Conservation (phyloP, 2,797 vertebrate species). For the Scleropages formosus region DNA sequence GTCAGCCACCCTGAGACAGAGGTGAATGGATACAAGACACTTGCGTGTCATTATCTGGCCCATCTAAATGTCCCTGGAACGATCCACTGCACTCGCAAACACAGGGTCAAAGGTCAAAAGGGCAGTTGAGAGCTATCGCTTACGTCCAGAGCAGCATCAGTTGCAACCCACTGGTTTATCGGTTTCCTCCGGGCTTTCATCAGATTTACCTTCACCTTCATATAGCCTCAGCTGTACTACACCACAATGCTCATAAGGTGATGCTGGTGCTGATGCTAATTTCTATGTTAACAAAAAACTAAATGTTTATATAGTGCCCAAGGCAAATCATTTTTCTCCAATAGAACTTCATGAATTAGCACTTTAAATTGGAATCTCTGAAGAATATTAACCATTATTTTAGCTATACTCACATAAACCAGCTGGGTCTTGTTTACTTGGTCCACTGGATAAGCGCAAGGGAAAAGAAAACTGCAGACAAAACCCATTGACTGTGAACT, state of each 20-base stretch:
- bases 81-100: constrained; percentile 54
- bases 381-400: too few species aligned
- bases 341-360: too few species aligned
- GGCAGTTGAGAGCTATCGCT: constrained; percentile 62
- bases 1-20: neutral
- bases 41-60: constrained; percentile 57
- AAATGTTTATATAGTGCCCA: too few species aligned
- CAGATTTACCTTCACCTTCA: constrained; percentile 49
- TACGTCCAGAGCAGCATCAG: constrained; percentile 49
- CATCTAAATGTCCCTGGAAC: constrained; percentile 55
- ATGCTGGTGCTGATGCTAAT: too few species aligned
- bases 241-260: neutral
- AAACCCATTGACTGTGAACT: neutral
- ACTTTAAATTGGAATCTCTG: too few species aligned
- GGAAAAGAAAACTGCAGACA: neutral
- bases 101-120: constrained; percentile 55
- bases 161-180: constrained; percentile 57
- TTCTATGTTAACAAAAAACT: too few species aligned
- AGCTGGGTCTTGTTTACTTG: neutral
- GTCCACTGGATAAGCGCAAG: neutral
- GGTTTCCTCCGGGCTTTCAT: constrained; percentile 66
- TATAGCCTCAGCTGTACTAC: constrained; percentile 56
- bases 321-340: too few species aligned
- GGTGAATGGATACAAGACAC: constrained; percentile 46
- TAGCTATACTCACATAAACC: neutral